Evolutionary conservation across 2,113 vertebrate species (phyloP).

Genomic region (Percopsis transmontana): DNA sequence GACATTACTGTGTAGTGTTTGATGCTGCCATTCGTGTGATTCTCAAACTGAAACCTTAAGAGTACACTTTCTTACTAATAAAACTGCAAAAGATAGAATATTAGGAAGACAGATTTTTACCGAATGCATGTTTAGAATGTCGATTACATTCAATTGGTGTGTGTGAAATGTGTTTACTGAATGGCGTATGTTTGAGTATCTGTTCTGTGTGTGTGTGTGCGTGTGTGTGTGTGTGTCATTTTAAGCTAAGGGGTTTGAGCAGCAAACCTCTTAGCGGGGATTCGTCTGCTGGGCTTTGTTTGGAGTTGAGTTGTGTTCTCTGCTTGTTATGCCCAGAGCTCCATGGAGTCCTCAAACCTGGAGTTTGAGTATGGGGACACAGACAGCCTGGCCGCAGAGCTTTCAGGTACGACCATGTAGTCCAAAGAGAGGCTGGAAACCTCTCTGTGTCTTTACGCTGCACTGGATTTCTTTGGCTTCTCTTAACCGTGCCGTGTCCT

Average conservation of each 20-base stretch:
- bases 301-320: not conserved
- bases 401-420: slow-evolving; percentile 87
- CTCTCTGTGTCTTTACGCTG: slow-evolving; percentile 4
- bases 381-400: slow-evolving; percentile 81
- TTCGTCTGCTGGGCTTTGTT: not conserved
- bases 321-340: slow-evolving; percentile 79
- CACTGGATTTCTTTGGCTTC: not conserved
- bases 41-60: too few relatives aligned
- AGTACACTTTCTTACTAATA: too few relatives aligned
- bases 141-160: not conserved
- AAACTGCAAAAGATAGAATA: not conserved
- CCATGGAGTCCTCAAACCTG: slow-evolving; percentile 91
- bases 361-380: slow-evolving; percentile 94
- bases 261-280: too few relatives aligned
- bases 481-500: not conserved
- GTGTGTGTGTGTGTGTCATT: not conserved
- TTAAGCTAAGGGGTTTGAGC: not conserved
- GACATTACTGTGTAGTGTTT: not conserved
- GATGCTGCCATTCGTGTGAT: not conserved
- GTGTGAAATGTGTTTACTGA: not conserved
- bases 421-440: too few relatives aligned
- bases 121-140: too few relatives aligned
- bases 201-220: slow-evolving; percentile 1
- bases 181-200: not conserved
- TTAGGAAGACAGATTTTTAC: not conserved